Conservation (phyloP, 2,888 invertebrate genomes). For the Himalopsyche tibetana region DNA sequence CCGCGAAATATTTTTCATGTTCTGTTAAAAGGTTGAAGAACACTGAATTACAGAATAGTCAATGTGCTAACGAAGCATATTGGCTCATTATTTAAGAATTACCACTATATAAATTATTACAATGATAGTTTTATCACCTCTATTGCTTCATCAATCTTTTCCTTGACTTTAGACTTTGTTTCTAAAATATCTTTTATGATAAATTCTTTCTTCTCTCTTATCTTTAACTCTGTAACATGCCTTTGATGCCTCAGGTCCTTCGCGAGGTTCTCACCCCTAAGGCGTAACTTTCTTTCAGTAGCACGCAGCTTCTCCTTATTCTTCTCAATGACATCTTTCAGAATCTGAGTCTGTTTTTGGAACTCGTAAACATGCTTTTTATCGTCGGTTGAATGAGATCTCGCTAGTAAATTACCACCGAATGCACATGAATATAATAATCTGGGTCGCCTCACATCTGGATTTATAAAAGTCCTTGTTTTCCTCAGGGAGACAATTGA, state of each 20-base stretch:
- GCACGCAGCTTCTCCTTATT: slow-evolving; percentile 79
- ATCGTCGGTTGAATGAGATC: slow-evolving; percentile 49
- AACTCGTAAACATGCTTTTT: slow-evolving; percentile 69
- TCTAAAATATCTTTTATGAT: slow-evolving; percentile 84
- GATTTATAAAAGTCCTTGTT: slow-evolving; percentile 47
- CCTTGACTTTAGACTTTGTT: slow-evolving; percentile 83
- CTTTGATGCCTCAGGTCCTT: slow-evolving; percentile 74
- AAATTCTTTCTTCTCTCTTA: slow-evolving; percentile 79
- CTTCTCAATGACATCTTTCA: slow-evolving; percentile 79
- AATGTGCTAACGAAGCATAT: too few relatives aligned
- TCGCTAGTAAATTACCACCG: slow-evolving; percentile 11
- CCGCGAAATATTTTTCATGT: too few relatives aligned
- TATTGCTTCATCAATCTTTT: slow-evolving; percentile 85
- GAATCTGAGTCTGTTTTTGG: slow-evolving; percentile 74
- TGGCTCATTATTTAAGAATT: neutral
- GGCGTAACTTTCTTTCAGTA: slow-evolving; percentile 77
- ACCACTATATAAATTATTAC: too few relatives aligned
- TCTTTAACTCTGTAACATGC: slow-evolving; percentile 72
- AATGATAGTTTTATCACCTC: slow-evolving; percentile 74
- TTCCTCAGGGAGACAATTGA: slow-evolving; percentile 41
- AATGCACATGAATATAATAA: slow-evolving; percentile 46
- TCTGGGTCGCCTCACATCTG: slow-evolving; percentile 51
- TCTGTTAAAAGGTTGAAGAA: too few relatives aligned
- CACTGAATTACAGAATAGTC: too few relatives aligned
- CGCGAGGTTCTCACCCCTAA: slow-evolving; percentile 73